Base-by-base conservation (phyloP, 1,140 invertebrate genomes). In the Eubasilissa regina region DNA sequence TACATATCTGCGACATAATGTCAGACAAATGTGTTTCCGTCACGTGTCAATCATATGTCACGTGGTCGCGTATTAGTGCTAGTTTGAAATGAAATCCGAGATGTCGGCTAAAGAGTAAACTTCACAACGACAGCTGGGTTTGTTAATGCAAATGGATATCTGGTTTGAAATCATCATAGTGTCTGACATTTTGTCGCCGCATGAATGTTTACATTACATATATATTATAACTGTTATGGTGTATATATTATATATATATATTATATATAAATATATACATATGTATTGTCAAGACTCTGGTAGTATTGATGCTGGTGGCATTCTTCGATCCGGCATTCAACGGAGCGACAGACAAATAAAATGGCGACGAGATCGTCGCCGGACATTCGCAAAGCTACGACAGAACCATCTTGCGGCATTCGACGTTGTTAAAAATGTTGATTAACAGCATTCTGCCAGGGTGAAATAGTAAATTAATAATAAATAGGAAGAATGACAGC, bases 391-490 rank as follows among this genome's bases (percentile, higher is more conserved):
- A 66, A 56, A 66, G 62, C 62, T 10, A 43, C 62, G 15, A 45
- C 9, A 17, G 13, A 25, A 15, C 47, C 66, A 70, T 19, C 47
- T 70, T 10, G 44, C 66, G 45, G 44, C 66, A 70, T 48, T 70
- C 66, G 45, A 15, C 45, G 45, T 70, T 48, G 19, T 70, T 70
- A 48, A 47, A 60, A 64, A n/a, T 64, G 47, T 70, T 70, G 66
- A 70, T 70, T 70, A 70, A 70, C 66, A 21, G 19, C 19, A 4
- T 58, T 58, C 19, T 25, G 11, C 7, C 60, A 44, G 19, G 19
- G 3, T 64, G 13, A 21, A 6, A 64, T 15, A 64, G 4, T 13
- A 13, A 7, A 15, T 13, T 13, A 64, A 64, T 1, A 21, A 58
- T 7, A 11, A 10, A 1, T 21, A 3, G 0, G 17, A 21, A 58